A percentile compares a stretch with the other conserved stretches of the same genome.
Conservation (phyloP, 2,113 vertebrate species). For the Malurus cyaneus region DNA sequence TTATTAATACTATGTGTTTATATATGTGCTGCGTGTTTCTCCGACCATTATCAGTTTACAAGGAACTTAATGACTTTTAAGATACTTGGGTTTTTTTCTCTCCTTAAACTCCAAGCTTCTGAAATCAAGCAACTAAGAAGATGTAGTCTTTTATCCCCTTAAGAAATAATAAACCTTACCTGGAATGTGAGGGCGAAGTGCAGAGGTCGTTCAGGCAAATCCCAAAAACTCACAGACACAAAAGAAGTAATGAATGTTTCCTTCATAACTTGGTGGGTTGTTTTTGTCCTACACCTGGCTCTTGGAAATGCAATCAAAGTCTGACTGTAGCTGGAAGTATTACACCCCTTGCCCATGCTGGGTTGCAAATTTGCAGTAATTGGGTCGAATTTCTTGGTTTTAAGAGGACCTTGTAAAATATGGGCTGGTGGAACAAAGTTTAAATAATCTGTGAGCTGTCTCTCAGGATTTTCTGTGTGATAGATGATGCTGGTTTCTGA, state of each 20-base stretch:
- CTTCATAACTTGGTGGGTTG: background rate
- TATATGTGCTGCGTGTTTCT: background rate
- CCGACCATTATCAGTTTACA: background rate
- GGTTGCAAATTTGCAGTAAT: background rate
- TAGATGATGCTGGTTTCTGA: background rate
- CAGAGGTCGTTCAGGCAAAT: background rate
- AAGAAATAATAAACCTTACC: background rate
- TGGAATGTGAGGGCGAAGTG: background rate
- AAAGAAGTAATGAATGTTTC: background rate
- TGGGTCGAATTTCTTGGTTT: background rate
- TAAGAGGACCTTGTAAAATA: background rate
- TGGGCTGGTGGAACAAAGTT: background rate
- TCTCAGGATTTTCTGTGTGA: background rate
- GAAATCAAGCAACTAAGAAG: background rate
- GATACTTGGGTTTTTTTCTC: background rate
- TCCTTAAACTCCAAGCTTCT: background rate
- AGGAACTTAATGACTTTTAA: background rate
- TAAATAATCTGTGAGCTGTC: background rate
- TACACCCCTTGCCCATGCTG: background rate
- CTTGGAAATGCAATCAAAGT: background rate
- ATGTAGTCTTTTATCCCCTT: background rate
- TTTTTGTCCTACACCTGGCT: background rate
- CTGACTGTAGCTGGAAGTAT: background rate
- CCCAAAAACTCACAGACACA: background rate
- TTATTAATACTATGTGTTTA: background rate